Percentiles rank a stretch among this genome's conserved stretches.
phyloP scores from a whole-genome alignment of 2,888 invertebrate species.

The Calameuta idolon region DNA sequence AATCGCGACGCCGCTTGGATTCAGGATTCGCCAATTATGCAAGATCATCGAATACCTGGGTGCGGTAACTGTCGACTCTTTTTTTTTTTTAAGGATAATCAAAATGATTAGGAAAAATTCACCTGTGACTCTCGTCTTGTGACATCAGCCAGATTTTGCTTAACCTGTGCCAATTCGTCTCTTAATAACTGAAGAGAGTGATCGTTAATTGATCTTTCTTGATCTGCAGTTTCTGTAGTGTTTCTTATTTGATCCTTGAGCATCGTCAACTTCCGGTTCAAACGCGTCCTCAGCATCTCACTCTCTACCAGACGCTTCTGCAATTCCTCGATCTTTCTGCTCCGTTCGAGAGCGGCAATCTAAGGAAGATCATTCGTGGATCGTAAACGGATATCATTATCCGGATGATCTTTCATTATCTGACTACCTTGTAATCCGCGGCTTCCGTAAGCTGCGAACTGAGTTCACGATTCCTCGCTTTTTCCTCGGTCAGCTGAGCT shows the following conservation, averaged over 20 bases:
- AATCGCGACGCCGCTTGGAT: background rate
- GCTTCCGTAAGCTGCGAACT: slow-evolving; percentile 88
- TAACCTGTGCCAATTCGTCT: slow-evolving; percentile 81
- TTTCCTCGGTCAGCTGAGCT: slow-evolving; percentile 84
- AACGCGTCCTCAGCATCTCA: slow-evolving; percentile 81
- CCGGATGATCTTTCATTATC: background rate
- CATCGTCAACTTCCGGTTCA: slow-evolving; percentile 78
- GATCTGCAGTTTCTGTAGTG: slow-evolving; percentile 76
- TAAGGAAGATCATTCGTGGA: slow-evolving; percentile 53
- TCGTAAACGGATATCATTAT: background rate
- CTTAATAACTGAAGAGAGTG: slow-evolving; percentile 78
- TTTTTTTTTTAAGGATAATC: background rate
- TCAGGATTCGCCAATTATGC: background rate
- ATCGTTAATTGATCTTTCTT: slow-evolving; percentile 77
- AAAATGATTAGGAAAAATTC: background rate
- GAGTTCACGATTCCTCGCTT: slow-evolving; percentile 83
- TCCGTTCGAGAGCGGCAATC: slow-evolving; percentile 86
- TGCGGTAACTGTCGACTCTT: background rate
- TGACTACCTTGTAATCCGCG: slow-evolving; percentile 83
- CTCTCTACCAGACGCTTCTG: slow-evolving; percentile 85
- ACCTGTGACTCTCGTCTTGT: slow-evolving; percentile 81
- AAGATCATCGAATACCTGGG: background rate
- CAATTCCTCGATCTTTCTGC: slow-evolving; percentile 85
- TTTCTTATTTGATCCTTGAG: slow-evolving; percentile 80
- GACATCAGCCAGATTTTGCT: slow-evolving; percentile 78